phyloP scores from a whole-genome alignment of 1,140 invertebrate species.

The Eriosoma lanigerum region DNA sequence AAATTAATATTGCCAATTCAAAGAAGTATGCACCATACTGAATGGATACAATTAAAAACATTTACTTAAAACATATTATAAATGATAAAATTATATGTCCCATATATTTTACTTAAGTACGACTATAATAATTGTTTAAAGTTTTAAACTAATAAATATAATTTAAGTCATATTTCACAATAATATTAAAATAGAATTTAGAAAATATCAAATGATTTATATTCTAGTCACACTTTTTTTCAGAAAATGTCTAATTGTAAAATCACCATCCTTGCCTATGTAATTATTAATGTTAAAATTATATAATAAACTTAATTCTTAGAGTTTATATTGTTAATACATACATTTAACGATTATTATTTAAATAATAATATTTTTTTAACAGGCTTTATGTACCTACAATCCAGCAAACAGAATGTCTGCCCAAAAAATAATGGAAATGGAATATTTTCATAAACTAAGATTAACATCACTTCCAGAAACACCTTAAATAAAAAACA shows the following conservation, averaged over 20 bases:
- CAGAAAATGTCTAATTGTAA: neutral
- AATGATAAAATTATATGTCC: too few species aligned
- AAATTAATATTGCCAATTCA: too few species aligned
- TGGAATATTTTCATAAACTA: conserved; percentile 38
- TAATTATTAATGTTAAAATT: neutral
- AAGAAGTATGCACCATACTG: too few species aligned
- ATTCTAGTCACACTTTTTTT: neutral
- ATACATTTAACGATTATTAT: neutral
- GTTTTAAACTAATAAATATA: too few species aligned
- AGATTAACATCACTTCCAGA: conserved; percentile 35
- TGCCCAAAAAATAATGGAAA: conserved; percentile 42
- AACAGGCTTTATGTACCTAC: conserved; percentile 40
- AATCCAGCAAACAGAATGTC: conserved; percentile 41
- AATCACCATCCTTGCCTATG: neutral
- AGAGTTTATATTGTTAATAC: too few species aligned
- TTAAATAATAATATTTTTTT: neutral
- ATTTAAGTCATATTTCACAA: too few species aligned
- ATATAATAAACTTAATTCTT: conserved; percentile 8
- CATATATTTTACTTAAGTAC: too few species aligned
- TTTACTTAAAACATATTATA: too few species aligned
- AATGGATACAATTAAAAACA: too few species aligned
- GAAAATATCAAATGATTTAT: too few species aligned
- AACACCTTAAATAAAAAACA: conserved; percentile 41
- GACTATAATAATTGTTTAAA: too few species aligned
- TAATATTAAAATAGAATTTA: too few species aligned